These are phyloP conservation scores for Aphis gossypii DNA, from an alignment of 1,140 invertebrate genomes.

Conservation along the genomic window DNA sequence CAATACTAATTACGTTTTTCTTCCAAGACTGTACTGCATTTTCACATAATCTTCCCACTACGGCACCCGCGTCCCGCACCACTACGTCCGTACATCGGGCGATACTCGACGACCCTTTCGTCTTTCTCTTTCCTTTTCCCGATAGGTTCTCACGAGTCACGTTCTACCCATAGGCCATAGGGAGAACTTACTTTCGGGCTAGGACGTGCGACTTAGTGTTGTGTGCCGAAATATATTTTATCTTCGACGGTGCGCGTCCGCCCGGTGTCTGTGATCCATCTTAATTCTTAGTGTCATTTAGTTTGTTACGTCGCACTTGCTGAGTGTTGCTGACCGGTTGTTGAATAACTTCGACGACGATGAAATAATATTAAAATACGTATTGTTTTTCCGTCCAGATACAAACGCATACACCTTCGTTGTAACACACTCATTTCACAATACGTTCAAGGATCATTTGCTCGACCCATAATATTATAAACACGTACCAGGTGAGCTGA, in stretches of 20 bases:
- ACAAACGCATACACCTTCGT: not conserved
- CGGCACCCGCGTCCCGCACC: not conserved
- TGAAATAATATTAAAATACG: not conserved
- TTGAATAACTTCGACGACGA: not conserved
- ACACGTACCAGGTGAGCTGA: not conserved
- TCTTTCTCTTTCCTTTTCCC: not conserved
- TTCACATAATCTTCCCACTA: not conserved
- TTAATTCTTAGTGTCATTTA: not conserved
- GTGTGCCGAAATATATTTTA: not conserved
- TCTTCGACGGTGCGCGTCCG: not conserved
- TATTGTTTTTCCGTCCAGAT: not conserved
- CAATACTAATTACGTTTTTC: not conserved
- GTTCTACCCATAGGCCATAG: not conserved
- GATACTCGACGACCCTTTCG: not conserved
- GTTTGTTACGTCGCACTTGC: not conserved
- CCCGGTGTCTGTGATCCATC: not conserved
- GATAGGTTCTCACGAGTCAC: not conserved
- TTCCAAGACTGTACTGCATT: not conserved
- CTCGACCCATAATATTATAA: not conserved
- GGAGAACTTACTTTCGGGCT: not conserved
- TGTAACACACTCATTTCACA: not conserved
- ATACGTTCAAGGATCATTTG: not conserved
- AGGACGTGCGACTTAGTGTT: not conserved
- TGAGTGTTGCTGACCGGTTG: not conserved
- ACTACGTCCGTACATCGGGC: not conserved